Conservation (phyloP, 2,113 vertebrate species). For the Melanocharis versteri region DNA sequence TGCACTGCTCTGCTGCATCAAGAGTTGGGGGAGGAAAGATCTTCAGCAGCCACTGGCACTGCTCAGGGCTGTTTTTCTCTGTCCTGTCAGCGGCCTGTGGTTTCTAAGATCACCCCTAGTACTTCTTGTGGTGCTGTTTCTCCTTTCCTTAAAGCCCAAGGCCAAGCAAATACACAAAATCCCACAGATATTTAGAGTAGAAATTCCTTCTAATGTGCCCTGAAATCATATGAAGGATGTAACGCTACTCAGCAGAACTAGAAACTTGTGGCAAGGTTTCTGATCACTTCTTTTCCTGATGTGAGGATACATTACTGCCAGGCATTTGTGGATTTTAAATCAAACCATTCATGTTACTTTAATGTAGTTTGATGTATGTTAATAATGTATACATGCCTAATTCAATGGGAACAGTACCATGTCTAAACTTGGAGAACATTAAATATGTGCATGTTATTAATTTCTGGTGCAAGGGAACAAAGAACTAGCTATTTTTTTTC, state of each 20-base stretch:
- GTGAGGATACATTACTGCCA: constrained; percentile 12
- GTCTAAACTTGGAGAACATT: neutral
- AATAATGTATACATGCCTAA: constrained; percentile 51
- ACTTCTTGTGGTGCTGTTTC: neutral
- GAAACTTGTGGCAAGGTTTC: neutral
- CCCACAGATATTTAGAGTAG: neutral
- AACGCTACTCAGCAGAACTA: neutral
- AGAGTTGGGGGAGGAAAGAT: neutral
- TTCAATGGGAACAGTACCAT: neutral
- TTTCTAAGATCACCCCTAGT: neutral
- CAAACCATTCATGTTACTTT: constrained; percentile 47
- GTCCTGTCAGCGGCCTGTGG: neutral
- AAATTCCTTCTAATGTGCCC: neutral
- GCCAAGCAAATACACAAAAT: neutral
- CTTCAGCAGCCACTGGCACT: neutral
- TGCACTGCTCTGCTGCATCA: neutral
- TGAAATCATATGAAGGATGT: neutral
- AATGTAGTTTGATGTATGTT: constrained; percentile 53
- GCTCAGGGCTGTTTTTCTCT: neutral
- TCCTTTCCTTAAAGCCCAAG: neutral
- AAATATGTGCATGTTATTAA: constrained; percentile 27
- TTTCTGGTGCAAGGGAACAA: neutral
- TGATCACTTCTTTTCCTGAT: neutral
- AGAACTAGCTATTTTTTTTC: neutral
- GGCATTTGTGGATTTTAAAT: constrained; percentile 44